Base-by-base conservation (phyloP, 2,888 invertebrate species). In the Chloromyia formosa region DNA sequence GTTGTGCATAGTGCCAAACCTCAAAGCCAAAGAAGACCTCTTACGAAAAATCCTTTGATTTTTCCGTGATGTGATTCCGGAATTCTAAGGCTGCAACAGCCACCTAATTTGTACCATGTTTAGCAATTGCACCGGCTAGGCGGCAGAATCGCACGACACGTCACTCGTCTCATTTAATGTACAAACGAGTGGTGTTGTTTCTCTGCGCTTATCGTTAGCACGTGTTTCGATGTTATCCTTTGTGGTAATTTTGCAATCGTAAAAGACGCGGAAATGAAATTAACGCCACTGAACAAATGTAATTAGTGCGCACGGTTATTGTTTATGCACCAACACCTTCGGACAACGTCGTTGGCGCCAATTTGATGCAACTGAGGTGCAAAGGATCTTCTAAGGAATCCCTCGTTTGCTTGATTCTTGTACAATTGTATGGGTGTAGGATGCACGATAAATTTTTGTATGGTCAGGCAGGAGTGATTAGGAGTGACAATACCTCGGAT, bases 211-310 rank as follows among this genome's bases (percentile, higher is more conserved):
- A 16, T 14, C 16, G 71, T 56, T 71, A 71, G 71, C 71, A 64
- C 71, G 71, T 71, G 71, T 71, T 71, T 71, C 71, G 71, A 71
- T 71, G 71, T 71, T 71, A 71, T 71, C 71, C 71, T 73, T 73
- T 73, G 60, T 73, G 60, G 73, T 61, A 61, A 61, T 73, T 73
- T 73, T 61, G 73, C 60, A 73, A 73, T 61, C 60, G 73, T 62
- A 75, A 76, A 76, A 76, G 72, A 75, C 58, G 76, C 76, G 76
- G 76, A 76, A 76, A 76, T 58, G 62, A 76, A 75, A 76, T 76
- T 76, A 76, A 76, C 76, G 62, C 76, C 75, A 76, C 60, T 49
- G 40, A 76, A 76, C 75, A 76, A 75, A 76, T 69, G 73, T 75
- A 75, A 76, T 76, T 76, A 76, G 66, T 73, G 73, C 71, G 64